Percentiles rank a stretch among this genome's conserved stretches.
These are phyloP conservation scores for Clostera curtula DNA, from an alignment of 2,888 invertebrate species.

Conservation along the genomic window DNA sequence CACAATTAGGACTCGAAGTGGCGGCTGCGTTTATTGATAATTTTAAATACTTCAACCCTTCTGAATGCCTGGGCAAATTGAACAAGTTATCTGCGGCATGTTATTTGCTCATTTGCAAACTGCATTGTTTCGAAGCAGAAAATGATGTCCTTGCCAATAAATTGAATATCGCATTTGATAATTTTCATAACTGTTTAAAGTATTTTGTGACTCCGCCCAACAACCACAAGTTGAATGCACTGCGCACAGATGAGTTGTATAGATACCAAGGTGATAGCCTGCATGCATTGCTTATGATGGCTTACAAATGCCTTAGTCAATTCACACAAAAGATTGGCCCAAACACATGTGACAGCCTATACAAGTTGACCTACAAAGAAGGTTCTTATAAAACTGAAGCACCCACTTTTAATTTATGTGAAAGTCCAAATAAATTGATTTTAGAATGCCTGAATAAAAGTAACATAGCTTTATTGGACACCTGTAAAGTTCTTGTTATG, in stretches of 20 bases:
- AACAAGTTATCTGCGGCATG: slow-evolving; percentile 35
- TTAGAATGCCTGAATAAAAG: slow-evolving; percentile 39
- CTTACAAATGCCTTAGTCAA: slow-evolving; percentile 34
- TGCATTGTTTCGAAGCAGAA: slow-evolving; percentile 40
- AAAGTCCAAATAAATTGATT: slow-evolving; percentile 31
- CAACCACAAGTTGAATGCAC: slow-evolving; percentile 30
- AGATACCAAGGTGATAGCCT: slow-evolving; percentile 45
- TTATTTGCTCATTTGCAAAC: slow-evolving; percentile 43
- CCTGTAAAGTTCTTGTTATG: slow-evolving; percentile 49
- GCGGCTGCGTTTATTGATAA: slow-evolving; percentile 41
- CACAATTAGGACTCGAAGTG: slow-evolving; percentile 46
- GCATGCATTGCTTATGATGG: slow-evolving; percentile 29
- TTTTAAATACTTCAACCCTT: slow-evolving; percentile 49
- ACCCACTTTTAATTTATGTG: slow-evolving; percentile 25
- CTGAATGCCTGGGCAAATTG: slow-evolving; percentile 37
- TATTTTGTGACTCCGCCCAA: slow-evolving; percentile 51
- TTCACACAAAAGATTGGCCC: slow-evolving; percentile 34
- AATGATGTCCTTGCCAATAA: slow-evolving; percentile 17
- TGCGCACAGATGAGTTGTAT: slow-evolving; percentile 42
- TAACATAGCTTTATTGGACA: slow-evolving; percentile 40
- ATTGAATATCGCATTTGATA: slow-evolving; percentile 27
- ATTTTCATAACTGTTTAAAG: slow-evolving; percentile 42
- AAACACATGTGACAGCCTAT: slow-evolving; percentile 30
- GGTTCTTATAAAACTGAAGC: slow-evolving; percentile 23
- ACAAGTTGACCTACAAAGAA: slow-evolving; percentile 38